phyloP scores from a whole-genome alignment of 2,113 vertebrate species.

The Vidua macroura region DNA sequence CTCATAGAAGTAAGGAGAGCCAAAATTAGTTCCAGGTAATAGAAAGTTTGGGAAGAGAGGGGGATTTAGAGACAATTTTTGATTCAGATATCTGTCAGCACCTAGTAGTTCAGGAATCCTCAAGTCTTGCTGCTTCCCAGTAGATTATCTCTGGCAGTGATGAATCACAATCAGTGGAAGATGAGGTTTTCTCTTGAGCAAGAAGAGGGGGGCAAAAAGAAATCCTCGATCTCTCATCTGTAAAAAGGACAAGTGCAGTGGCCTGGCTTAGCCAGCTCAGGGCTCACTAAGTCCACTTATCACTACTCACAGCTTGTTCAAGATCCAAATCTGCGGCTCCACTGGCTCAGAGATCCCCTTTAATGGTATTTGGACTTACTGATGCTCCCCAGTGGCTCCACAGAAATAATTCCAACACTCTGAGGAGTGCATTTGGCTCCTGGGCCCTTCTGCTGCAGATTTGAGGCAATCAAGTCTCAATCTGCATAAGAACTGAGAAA shows the following conservation, averaged over 20 bases:
- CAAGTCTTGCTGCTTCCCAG: not conserved
- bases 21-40: not conserved
- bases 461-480: not conserved
- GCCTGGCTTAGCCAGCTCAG: not conserved
- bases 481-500: not conserved
- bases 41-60: not conserved
- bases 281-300: not conserved
- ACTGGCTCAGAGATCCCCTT: not conserved
- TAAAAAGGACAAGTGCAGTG: not conserved
- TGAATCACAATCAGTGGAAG: not conserved
- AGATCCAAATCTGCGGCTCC: not conserved
- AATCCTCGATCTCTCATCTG: not conserved
- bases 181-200: not conserved
- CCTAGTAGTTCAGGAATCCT: not conserved
- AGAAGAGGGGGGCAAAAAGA: not conserved
- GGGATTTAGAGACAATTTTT: not conserved
- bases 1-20: not conserved
- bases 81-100: not conserved
- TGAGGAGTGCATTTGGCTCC: not conserved
- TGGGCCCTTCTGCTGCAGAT: not conserved
- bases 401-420: not conserved
- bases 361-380: not conserved
- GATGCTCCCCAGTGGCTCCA: not conserved
- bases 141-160: not conserved
- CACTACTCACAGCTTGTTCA: not conserved